Conservation (phyloP, 2,888 invertebrate genomes). For the Coelopa pilipes region DNA sequence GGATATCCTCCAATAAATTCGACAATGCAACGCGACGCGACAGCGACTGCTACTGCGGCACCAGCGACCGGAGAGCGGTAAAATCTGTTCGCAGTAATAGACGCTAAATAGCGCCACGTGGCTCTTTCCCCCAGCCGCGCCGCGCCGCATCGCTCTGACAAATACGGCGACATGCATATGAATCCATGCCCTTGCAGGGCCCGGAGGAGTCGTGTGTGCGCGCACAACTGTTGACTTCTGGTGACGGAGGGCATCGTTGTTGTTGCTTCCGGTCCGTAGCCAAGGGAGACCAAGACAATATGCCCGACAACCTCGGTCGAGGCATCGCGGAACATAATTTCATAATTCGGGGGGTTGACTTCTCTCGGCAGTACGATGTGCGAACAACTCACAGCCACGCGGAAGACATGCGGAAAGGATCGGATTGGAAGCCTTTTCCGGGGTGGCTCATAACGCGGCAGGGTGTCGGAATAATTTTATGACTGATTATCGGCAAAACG, state of each 20-base stretch:
- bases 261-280: conserved; percentile 25
- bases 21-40: conserved; percentile 13
- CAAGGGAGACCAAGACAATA: conserved; percentile 37
- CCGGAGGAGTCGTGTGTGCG: conserved; percentile 7
- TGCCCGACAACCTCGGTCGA: conserved; percentile 42
- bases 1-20: conserved; percentile 28
- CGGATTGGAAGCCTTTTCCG: conserved; percentile 31
- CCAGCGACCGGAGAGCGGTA: conserved; percentile 45
- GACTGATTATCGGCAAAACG: conserved; percentile 51
- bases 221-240: conserved; percentile 29
- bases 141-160: no score
- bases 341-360: conserved; percentile 65
- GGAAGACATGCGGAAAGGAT: conserved; percentile 40
- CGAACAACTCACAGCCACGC: conserved; percentile 48
- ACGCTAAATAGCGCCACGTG: conserved; percentile 67
- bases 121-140: conserved; percentile 45
- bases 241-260: conserved; percentile 1
- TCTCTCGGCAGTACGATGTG: conserved; percentile 46
- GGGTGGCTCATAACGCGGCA: conserved; percentile 32
- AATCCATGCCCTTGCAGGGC: conserved; percentile 24
- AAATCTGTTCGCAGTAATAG: conserved; percentile 63
- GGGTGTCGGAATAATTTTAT: conserved; percentile 61
- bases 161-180: conserved; percentile 43
- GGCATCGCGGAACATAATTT: conserved; percentile 67
- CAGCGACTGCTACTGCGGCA: not conserved